phyloP scores from a whole-genome alignment of 2,888 invertebrate species.

The Lomographa bimaculata region DNA sequence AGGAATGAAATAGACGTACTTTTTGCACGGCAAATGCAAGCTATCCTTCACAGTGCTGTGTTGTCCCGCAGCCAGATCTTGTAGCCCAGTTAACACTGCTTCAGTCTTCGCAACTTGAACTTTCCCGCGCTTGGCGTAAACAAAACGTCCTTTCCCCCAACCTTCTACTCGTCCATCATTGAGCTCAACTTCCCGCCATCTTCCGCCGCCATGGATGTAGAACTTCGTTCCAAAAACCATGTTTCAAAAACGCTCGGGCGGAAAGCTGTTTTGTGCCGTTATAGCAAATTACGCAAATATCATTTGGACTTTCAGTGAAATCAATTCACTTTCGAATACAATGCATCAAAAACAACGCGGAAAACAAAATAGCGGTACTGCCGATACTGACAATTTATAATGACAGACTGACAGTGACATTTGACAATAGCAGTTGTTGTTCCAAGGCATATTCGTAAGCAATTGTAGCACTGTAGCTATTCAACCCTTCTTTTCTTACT shows the following conservation, averaged over 20 bases:
- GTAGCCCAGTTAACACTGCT: constrained; percentile 12
- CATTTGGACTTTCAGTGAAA: no score
- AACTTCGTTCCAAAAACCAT: constrained; percentile 31
- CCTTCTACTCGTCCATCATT: constrained; percentile 36
- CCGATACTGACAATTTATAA: not conserved
- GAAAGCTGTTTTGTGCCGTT: no score
- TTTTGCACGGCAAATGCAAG: constrained; percentile 1
- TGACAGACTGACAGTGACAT: no score
- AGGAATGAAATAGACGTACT: constrained; percentile 8
- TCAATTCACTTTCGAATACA: no score
- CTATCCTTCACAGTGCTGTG: constrained; percentile 10
- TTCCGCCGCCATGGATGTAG: constrained; percentile 37
- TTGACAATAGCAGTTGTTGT: no score
- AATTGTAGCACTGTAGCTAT: no score
- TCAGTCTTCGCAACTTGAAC: constrained; percentile 5
- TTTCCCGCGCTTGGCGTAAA: constrained; percentile 12
- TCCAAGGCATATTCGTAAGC: no score
- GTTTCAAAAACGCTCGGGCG: not conserved
- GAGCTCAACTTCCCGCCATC: constrained; percentile 43
- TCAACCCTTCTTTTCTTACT: no score
- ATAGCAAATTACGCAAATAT: no score
- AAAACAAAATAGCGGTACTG: not conserved
- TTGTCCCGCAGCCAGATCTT: not conserved
- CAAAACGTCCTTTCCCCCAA: constrained; percentile 31
- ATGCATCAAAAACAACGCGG: not conserved